Evolutionary conservation across 2,888 invertebrate genomes (phyloP).

Genomic region (Philaethria dido): DNA sequence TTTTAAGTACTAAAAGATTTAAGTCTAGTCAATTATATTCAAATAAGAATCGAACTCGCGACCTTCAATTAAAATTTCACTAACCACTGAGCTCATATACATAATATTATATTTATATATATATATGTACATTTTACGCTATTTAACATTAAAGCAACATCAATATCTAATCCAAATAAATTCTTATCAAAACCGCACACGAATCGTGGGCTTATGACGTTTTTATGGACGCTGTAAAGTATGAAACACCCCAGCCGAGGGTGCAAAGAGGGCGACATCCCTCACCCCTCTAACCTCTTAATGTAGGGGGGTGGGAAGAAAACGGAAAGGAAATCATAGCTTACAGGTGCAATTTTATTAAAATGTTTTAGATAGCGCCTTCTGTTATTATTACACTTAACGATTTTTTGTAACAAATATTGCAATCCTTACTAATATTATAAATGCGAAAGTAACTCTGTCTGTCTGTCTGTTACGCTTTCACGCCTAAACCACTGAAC

Average conservation of each 20-base stretch:
- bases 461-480: no score
- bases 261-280: conserved; percentile 8
- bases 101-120: no score
- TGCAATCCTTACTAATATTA: background rate
- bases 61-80: no score
- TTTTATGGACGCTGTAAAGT: conserved; percentile 42
- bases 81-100: no score
- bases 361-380: conserved; percentile 16
- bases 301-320: conserved; percentile 23
- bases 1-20: no score
- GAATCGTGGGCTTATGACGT: conserved; percentile 39
- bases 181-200: conserved; percentile 28
- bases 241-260: conserved; percentile 35
- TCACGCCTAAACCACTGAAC: no score
- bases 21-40: no score
- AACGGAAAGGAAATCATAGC: conserved; percentile 25
- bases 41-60: no score
- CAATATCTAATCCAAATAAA: conserved; percentile 21
- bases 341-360: conserved; percentile 27
- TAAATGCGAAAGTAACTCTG: no score
- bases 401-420: background rate
- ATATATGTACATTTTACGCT: background rate
- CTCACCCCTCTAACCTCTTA: conserved; percentile 13
- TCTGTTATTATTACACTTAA: conserved; percentile 7
- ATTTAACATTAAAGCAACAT: conserved; percentile 3